A percentile compares a stretch with the other conserved stretches of the same genome.
phyloP scores from a whole-genome alignment of 2,113 vertebrate genomes.

The Thomomys bottae region DNA sequence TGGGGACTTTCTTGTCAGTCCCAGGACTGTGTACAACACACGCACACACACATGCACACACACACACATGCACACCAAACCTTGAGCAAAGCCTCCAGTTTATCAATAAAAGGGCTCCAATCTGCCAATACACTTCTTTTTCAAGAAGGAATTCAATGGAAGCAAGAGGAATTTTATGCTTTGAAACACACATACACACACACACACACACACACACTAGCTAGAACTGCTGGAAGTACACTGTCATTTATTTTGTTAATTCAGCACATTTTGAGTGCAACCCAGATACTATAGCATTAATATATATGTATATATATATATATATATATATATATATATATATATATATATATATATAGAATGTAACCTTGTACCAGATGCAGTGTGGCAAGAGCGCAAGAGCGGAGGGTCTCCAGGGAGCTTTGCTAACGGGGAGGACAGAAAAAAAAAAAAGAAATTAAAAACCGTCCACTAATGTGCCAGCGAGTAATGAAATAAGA shows the following conservation, averaged over 20 bases:
- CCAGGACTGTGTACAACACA: not conserved
- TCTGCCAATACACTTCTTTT: not conserved
- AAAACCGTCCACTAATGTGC: slow-evolving; percentile 96
- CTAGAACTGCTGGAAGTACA: slow-evolving; percentile 38
- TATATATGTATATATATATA: not conserved
- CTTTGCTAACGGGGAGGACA: slow-evolving; percentile 70
- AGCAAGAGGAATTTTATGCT: slow-evolving; percentile 48
- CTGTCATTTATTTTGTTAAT: slow-evolving; percentile 80
- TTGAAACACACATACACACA: not conserved
- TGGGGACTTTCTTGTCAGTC: too few relatives aligned
- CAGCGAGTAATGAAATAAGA: slow-evolving; percentile 95
- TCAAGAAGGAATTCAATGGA: slow-evolving; percentile 57
- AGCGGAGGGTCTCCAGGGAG: slow-evolving; percentile 87
- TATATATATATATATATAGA: slow-evolving; percentile 45
- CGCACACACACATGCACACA: too few relatives aligned
- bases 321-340: not conserved
- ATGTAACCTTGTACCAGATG: slow-evolving; percentile 74
- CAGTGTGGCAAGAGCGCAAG: slow-evolving; percentile 71
- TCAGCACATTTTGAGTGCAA: slow-evolving; percentile 75
- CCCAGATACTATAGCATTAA: slow-evolving; percentile 69
- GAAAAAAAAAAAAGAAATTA: slow-evolving; percentile 88
- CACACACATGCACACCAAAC: not conserved
- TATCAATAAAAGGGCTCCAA: slow-evolving; percentile 31
- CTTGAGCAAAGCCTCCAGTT: not conserved
- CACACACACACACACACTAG: too few relatives aligned